Percentiles rank a stretch among this genome's conserved stretches.
Evolutionary conservation across 92 coral and sea anemone species (phyloP).

Genomic region (Hydrozoanthus gracilis): DNA sequence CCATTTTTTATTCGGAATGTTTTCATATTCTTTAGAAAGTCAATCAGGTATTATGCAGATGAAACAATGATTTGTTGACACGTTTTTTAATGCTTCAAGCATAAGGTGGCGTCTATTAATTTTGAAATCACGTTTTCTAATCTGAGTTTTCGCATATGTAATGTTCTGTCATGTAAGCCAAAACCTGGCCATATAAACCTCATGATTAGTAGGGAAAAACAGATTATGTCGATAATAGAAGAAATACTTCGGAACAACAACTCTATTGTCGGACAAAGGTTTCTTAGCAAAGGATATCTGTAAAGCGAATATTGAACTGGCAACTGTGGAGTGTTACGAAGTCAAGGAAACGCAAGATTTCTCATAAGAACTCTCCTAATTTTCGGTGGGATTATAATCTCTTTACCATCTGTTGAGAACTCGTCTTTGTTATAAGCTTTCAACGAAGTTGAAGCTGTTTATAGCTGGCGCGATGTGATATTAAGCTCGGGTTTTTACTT

Average conservation of each 20-base stretch:
- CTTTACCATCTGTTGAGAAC: constrained; percentile 25
- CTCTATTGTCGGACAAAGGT: not conserved
- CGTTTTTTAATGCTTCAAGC: constrained; percentile 42
- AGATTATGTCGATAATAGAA: constrained; percentile 29
- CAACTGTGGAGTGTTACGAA: constrained; percentile 7
- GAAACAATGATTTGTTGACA: constrained; percentile 47
- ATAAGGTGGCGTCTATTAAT: constrained; percentile 42
- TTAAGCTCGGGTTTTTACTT: not conserved
- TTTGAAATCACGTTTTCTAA: constrained; percentile 39
- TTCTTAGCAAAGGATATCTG: constrained; percentile 11
- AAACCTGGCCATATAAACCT: constrained; percentile 1
- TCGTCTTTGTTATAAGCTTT: constrained; percentile 11
- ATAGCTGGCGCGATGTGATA: not conserved
- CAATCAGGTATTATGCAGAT: constrained; percentile 45
- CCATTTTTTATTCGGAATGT: constrained; percentile 37
- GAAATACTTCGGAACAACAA: constrained; percentile 12
- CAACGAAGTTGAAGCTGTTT: constrained; percentile 6
- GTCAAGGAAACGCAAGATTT: constrained; percentile 35
- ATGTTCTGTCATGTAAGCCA: constrained; percentile 20
- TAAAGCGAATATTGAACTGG: constrained; percentile 38
- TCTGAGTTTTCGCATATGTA: constrained; percentile 37
- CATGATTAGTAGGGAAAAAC: constrained; percentile 23
- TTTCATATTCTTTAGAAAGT: constrained; percentile 49
- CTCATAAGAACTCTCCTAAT: constrained; percentile 4
- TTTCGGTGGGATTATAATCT: not conserved